Evolutionary conservation across 2,888 invertebrate genomes (phyloP).

Genomic region (Andrena haemorrhoa): DNA sequence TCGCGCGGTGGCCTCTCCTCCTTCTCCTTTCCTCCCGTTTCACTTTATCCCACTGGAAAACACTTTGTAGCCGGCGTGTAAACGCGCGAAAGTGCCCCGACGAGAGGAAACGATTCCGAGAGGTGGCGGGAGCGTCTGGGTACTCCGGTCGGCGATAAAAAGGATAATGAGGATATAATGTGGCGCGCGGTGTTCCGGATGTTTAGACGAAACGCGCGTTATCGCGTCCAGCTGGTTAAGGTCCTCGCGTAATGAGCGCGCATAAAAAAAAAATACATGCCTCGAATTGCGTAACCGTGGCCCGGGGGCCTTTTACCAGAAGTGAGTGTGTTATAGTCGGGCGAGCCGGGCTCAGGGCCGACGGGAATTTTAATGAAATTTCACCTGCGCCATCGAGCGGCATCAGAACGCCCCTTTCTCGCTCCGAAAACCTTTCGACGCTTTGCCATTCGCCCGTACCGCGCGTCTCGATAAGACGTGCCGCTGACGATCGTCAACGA

Average conservation of each 20-base stretch:
- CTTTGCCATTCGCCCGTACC: neutral
- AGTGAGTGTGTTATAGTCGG: conserved; percentile 16
- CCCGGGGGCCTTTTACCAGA: conserved; percentile 17
- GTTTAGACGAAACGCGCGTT: conserved; percentile 57
- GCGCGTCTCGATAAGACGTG: neutral
- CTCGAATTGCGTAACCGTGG: conserved; percentile 49
- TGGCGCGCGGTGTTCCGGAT: conserved; percentile 53
- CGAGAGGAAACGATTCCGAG: conserved; percentile 53
- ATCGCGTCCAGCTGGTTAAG: conserved; percentile 53
- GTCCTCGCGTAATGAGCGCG: conserved; percentile 49
- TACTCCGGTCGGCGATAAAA: conserved; percentile 61
- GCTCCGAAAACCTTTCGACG: neutral
- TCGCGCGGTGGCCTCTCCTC: neutral
- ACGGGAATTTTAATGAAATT: conserved; percentile 60
- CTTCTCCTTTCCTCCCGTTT: conserved; percentile 50
- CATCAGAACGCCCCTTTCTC: neutral
- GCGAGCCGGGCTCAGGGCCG: neutral
- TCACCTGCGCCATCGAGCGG: conserved; percentile 7
- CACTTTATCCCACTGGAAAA: conserved; percentile 68
- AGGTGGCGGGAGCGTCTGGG: conserved; percentile 5
- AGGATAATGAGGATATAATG: conserved; percentile 71
- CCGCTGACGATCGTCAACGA: neutral
- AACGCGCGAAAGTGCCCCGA: conserved; percentile 64
- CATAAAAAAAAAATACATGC: conserved; percentile 12
- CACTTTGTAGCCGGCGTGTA: conserved; percentile 75